These are phyloP conservation scores for human (Homo sapiens) DNA, from an alignment of 2,113 vertebrate species.

Conservation along the genomic window GRCh38 chr4:173060501-173061000, in stretches of 20 bases:
- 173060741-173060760: not conserved
- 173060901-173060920: not conserved
- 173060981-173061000: too few species aligned
- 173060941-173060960: not conserved
- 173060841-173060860: not conserved
- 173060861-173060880: not conserved
- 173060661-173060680: constrained; percentile 11
- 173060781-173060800: not conserved
- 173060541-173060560: not conserved
- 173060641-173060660: not conserved
- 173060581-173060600: not conserved
- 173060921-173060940: not conserved
- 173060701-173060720: not conserved
- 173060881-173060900: not conserved
- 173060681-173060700: not conserved
- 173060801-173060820: not conserved
- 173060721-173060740: not conserved
- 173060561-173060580: not conserved
- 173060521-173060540: not conserved
- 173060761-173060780: not conserved
- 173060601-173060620: not conserved
- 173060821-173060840: not conserved
- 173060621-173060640: not conserved
- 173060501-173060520: not conserved
- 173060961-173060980: not conserved